Conservation (phyloP, 2,797 vertebrate genomes). For the Malacoctenus gilli region DNA sequence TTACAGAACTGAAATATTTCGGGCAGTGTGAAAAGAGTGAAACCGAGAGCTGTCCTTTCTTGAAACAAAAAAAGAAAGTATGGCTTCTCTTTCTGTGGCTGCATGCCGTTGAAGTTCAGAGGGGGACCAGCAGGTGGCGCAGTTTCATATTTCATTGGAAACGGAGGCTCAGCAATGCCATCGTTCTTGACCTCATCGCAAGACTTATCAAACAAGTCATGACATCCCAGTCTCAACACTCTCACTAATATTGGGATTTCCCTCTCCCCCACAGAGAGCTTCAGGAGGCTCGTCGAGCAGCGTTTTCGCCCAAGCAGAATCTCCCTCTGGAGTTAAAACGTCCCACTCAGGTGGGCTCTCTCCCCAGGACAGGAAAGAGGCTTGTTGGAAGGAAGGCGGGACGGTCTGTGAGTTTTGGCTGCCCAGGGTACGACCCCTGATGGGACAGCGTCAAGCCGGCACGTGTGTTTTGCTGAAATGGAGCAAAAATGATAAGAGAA, state of each 20-base stretch:
- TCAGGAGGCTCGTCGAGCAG: conserved; percentile 86
- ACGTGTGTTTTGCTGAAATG: not conserved
- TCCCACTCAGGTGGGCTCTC: conserved; percentile 26
- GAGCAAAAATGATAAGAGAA: not conserved
- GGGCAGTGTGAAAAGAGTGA: not conserved
- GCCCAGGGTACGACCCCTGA: conserved; percentile 66
- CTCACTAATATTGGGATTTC: not conserved
- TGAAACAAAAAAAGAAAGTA: not conserved
- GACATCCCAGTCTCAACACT: not conserved
- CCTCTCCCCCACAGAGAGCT: conserved; percentile 82
- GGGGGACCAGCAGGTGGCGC: conserved; percentile 23
- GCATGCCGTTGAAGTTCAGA: not conserved
- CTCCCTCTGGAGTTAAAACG: conserved; percentile 29
- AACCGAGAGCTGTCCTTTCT: not conserved
- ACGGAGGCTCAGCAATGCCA: too few relatives aligned
- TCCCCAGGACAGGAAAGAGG: conserved; percentile 68
- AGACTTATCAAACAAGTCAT: not conserved
- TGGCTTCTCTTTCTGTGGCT: not conserved
- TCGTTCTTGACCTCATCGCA: not conserved
- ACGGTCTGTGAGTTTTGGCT: conserved; percentile 88
- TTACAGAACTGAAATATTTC: too few relatives aligned
- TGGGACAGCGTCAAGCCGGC: fast-evolving
- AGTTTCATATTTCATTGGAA: conserved; percentile 7
- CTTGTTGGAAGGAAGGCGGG: conserved; percentile 83
- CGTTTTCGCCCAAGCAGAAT: conserved; percentile 72